Conservation (phyloP, 2,888 invertebrate genomes). For the Spicauda simplicius region DNA sequence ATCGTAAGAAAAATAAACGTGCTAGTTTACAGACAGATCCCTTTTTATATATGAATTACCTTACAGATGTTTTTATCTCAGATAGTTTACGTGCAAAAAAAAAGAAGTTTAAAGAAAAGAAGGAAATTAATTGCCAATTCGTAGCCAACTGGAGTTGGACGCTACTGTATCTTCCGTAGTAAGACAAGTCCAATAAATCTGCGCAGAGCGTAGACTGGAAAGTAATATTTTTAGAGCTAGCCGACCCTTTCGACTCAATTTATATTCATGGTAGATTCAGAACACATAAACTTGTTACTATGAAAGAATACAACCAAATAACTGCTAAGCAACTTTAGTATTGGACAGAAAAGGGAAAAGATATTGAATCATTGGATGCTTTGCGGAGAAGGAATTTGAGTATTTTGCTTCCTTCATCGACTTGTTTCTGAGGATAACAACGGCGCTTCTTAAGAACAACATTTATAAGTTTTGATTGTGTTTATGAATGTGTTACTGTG, state of each 20-base stretch:
- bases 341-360: background rate
- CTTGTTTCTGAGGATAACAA: background rate
- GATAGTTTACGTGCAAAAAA: no score
- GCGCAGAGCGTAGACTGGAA: conserved; percentile 12
- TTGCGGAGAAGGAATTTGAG: background rate
- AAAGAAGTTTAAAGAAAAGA: no score
- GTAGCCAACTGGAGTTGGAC: background rate
- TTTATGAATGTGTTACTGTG: no score
- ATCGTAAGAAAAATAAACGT: no score
- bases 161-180: background rate
- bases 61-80: no score
- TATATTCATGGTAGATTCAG: conserved; percentile 28
- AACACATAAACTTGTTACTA: conserved; percentile 29
- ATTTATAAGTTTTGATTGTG: no score
- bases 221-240: conserved; percentile 23
- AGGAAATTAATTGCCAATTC: background rate
- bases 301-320: conserved; percentile 15
- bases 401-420: background rate
- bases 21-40: no score
- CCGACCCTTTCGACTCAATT: conserved; percentile 22
- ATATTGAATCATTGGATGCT: background rate
- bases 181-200: conserved; percentile 10
- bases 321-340: conserved; percentile 8
- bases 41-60: no score
- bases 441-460: background rate